phyloP scores from a whole-genome alignment of 2,888 invertebrate species.

The Sphaeridia pumilis region DNA sequence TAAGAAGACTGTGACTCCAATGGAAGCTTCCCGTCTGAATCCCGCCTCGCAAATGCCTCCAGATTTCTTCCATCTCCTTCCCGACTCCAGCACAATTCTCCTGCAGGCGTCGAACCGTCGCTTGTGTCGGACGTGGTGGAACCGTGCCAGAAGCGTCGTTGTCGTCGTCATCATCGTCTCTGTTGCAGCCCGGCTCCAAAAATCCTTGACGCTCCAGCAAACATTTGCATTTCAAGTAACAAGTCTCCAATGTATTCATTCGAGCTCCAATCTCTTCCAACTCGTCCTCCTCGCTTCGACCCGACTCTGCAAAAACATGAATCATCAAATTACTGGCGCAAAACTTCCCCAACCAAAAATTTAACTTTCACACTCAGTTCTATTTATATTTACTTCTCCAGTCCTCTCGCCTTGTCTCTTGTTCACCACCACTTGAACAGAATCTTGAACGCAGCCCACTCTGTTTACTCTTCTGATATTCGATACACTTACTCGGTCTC shows the following conservation, averaged over 20 bases:
- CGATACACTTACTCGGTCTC: conserved; percentile 8
- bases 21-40: conserved; percentile 62
- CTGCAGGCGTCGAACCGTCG: conserved; percentile 8
- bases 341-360: not conserved
- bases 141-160: conserved; percentile 18
- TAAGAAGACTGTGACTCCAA: conserved; percentile 79
- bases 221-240: conserved; percentile 33
- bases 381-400: too few relatives aligned
- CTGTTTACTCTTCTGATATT: not conserved
- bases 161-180: conserved; percentile 19
- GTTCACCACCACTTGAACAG: too few relatives aligned
- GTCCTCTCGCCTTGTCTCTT: too few relatives aligned
- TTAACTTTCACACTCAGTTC: too few relatives aligned
- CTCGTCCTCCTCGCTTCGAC: conserved; percentile 30
- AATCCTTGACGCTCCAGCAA: conserved; percentile 19
- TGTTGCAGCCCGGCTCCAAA: conserved; percentile 1
- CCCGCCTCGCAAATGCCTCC: conserved; percentile 33
- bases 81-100: conserved; percentile 25
- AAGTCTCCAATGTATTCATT: conserved; percentile 27
- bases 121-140: conserved; percentile 16
- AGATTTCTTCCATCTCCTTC: conserved; percentile 32
- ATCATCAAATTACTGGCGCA: not conserved
- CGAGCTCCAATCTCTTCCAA: conserved; percentile 27
- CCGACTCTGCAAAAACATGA: conserved; percentile 24
- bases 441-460: not conserved